Percentiles rank a stretch among this genome's conserved stretches.
Evolutionary conservation across 2,888 invertebrate species (phyloP).

Genomic region (Stegana nigrithorax): DNA sequence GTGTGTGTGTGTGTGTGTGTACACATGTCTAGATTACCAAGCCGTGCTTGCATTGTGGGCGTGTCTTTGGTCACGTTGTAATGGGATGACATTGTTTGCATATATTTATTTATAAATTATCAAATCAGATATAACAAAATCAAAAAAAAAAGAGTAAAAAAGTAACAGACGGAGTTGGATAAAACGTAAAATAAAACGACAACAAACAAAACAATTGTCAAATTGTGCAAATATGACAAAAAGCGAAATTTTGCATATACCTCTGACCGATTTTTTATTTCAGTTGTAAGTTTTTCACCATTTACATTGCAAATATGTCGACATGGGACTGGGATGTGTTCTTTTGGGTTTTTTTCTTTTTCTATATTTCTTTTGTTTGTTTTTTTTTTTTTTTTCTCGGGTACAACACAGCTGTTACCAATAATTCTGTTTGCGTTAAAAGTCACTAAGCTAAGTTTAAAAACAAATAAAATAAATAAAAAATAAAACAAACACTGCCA

Average conservation of each 20-base stretch:
- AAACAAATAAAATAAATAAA: too few relatives aligned
- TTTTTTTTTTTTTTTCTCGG: background rate
- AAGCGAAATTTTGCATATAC: slow-evolving; percentile 10
- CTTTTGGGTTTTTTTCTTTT: too few relatives aligned
- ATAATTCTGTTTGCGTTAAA: background rate
- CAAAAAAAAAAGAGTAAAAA: too few relatives aligned
- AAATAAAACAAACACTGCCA: too few relatives aligned
- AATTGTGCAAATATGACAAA: slow-evolving; percentile 1
- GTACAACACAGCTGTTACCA: slow-evolving; percentile 4
- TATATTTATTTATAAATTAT: background rate
- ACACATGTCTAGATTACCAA: too few relatives aligned
- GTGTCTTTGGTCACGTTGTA: too few relatives aligned
- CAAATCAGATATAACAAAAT: background rate
- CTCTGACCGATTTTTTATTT: slow-evolving; percentile 9
- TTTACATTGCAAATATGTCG: too few relatives aligned
- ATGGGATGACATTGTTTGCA: background rate
- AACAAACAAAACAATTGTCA: background rate
- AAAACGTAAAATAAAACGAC: background rate
- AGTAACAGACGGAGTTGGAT: too few relatives aligned
- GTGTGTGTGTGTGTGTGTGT: background rate
- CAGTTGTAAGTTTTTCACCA: too few relatives aligned
- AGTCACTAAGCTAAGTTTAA: background rate
- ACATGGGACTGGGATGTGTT: too few relatives aligned
- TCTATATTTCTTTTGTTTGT: too few relatives aligned
- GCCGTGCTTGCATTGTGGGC: too few relatives aligned